These are phyloP conservation scores for Acrocephalus kingi DNA, from an alignment of 2,113 vertebrate genomes.

Conservation along the genomic window DNA sequence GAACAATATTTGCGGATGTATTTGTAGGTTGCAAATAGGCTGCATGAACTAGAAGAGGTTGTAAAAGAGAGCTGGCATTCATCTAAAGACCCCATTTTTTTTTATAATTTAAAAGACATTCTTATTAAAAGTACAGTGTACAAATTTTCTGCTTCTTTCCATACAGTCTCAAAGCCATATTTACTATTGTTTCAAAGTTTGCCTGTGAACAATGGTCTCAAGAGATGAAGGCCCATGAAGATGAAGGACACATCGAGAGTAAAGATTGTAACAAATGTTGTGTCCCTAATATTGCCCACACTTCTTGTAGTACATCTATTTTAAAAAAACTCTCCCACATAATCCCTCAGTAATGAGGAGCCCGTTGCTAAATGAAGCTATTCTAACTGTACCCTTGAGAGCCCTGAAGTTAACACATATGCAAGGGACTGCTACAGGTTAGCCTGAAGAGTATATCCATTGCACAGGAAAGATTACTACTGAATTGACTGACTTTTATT, in stretches of 20 bases:
- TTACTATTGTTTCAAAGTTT: background rate
- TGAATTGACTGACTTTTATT: background rate
- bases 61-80: background rate
- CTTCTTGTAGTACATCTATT: background rate
- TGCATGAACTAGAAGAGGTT: background rate
- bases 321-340: background rate
- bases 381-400: background rate
- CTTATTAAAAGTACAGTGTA: background rate
- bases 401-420: background rate
- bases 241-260: background rate
- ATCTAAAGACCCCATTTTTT: background rate
- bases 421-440: background rate
- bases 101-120: background rate
- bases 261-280: background rate
- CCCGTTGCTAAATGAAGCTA: background rate
- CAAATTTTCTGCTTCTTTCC: background rate
- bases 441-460: background rate
- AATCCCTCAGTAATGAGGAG: background rate
- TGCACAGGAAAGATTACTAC: background rate
- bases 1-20: background rate
- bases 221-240: background rate
- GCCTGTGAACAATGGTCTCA: background rate
- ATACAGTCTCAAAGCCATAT: background rate
- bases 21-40: background rate
- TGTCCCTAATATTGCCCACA: background rate